phyloP scores from a whole-genome alignment of 2,113 vertebrate genomes.

The Nerophis ophidion region DNA sequence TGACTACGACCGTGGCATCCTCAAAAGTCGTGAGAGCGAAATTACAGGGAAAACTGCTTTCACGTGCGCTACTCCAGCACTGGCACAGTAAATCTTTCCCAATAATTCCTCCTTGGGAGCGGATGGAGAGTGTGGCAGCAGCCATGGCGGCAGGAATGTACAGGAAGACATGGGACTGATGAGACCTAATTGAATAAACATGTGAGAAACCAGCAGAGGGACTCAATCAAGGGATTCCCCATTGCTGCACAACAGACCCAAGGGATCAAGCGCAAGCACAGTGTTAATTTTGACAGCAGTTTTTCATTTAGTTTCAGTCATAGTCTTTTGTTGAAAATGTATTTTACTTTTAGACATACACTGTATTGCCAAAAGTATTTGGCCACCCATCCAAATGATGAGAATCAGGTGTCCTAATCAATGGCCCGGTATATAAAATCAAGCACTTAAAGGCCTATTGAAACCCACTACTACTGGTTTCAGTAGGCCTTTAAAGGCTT shows the following conservation, averaged over 20 bases:
- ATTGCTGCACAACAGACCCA: slow-evolving; percentile 31
- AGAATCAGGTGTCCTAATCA: too few relatives aligned
- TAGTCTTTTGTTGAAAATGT: too few relatives aligned
- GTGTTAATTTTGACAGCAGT: too few relatives aligned
- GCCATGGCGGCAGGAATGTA: slow-evolving; percentile 25
- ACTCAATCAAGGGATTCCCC: slow-evolving; percentile 63
- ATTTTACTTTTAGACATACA: too few relatives aligned
- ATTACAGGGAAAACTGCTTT: slow-evolving; percentile 21
- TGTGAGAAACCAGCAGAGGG: slow-evolving; percentile 49
- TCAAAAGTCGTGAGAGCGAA: slow-evolving; percentile 12
- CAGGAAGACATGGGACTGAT: slow-evolving; percentile 35
- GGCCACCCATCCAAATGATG: too few relatives aligned
- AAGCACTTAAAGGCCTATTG: too few relatives aligned
- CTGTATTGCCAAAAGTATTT: too few relatives aligned
- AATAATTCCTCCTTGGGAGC: slow-evolving; percentile 36
- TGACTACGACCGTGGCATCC: neutral
- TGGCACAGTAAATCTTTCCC: slow-evolving; percentile 39
- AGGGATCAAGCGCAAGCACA: slow-evolving; percentile 27
- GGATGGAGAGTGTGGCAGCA: slow-evolving; percentile 29
- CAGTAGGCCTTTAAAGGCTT: too few relatives aligned
- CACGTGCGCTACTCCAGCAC: slow-evolving; percentile 26
- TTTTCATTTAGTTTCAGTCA: too few relatives aligned
- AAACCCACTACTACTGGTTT: too few relatives aligned
- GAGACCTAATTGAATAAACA: slow-evolving; percentile 57
- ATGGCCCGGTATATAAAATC: too few relatives aligned